Evolutionary conservation across 1,140 invertebrate genomes (phyloP).

Genomic region (Musca domestica): DNA sequence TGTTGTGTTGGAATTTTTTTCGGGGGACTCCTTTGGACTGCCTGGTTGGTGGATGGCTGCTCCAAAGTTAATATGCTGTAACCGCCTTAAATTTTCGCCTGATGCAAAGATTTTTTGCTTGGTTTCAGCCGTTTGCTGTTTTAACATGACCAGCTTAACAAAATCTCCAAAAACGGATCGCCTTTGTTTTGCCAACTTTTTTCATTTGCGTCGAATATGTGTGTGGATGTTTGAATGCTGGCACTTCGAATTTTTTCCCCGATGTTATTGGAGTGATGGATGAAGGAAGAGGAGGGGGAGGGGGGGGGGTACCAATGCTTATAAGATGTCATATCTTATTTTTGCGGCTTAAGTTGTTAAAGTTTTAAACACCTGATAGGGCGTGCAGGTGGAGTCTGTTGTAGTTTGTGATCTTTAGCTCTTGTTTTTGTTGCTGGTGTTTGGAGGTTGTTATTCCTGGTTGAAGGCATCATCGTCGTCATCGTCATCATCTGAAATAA

Average conservation of each 20-base stretch:
- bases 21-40: background rate
- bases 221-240: too few relatives aligned
- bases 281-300: background rate
- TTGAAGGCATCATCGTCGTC: too few relatives aligned
- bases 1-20: background rate
- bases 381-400: slow-evolving; percentile 16
- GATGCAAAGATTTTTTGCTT: slow-evolving; percentile 7
- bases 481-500: too few relatives aligned
- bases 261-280: too few relatives aligned
- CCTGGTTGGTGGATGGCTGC: background rate
- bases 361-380: slow-evolving; percentile 21
- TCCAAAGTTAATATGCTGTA: slow-evolving; percentile 28
- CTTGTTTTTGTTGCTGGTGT: too few relatives aligned
- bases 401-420: too few relatives aligned
- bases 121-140: background rate
- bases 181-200: background rate
- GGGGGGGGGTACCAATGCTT: background rate
- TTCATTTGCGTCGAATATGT: too few relatives aligned
- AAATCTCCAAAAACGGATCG: background rate
- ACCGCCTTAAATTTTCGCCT: slow-evolving; percentile 27
- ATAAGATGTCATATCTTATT: slow-evolving; percentile 13
- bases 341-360: slow-evolving; percentile 18
- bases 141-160: slow-evolving; percentile 17
- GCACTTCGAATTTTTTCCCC: too few relatives aligned
- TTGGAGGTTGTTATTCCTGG: too few relatives aligned